Base-by-base conservation (phyloP, 1,140 invertebrate genomes). In the Drosophila baimaii region DNA sequence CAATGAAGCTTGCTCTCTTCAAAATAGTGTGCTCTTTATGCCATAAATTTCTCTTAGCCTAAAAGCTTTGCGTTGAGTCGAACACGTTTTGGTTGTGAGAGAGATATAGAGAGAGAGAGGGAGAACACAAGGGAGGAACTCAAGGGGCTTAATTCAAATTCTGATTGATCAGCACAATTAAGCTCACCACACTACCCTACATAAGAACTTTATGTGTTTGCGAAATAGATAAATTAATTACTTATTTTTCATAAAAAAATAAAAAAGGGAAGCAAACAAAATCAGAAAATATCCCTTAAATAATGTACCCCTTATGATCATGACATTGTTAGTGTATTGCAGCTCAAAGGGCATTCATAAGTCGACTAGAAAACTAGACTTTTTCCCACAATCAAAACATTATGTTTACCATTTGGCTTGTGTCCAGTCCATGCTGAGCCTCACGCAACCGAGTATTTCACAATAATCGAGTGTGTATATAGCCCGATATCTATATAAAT, bases 371-470 rank as follows among this genome's bases (percentile, higher is more conserved):
- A 23, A 12, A 6, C n/a, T 21, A 9, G 2, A 2, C 1, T 2
- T 3, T 41, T 33, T 25, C 21, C 5, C 19, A 15, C 61, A 39
- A 66, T 49, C 33, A 10, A 9, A 49, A 19, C n/a, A 37, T 31
- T 19, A 19, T 70, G 47, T 46, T 70, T 70, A 47, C 25, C 41
- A 31, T 51, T 66, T 31, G 25, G 39, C 31, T 65, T 41, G 15
- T 51, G 27, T 41, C 44, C 25, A 51, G 35, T 31, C 4, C 59
- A 25, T 65, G 65, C 19, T 25, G 44, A 19, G 8, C 17, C 65
- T 70, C 64, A 39, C 39, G 68, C 51, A 57, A 10, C 15, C 12
- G 12, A 17, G 31, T 54, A 71, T 71, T 71, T 71, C 65, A 70
- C 65, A 71, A 71, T 57, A 46, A 57, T 44, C 44, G 12, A 52